phyloP scores from a whole-genome alignment of 2,113 vertebrate species.

The Xiphophorus couchianus region DNA sequence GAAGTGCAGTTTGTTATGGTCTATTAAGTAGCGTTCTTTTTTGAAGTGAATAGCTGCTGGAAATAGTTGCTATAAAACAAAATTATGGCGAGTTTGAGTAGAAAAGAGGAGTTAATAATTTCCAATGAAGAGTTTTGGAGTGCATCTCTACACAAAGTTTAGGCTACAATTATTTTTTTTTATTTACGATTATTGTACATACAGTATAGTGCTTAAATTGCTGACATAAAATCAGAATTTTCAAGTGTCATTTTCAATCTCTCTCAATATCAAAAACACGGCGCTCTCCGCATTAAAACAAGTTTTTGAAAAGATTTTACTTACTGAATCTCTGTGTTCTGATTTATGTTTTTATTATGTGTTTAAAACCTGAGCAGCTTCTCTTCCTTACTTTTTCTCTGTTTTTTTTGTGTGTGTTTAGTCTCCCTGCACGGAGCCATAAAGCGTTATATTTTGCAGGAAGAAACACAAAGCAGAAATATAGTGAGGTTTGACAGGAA shows the following conservation, averaged over 20 bases:
- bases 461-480: conserved; percentile 7
- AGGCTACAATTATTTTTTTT: no score
- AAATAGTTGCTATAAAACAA: background rate
- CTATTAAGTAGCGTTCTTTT: background rate
- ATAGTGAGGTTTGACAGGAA: conserved; percentile 37
- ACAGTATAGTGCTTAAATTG: background rate
- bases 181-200: no score
- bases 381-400: conserved; percentile 11
- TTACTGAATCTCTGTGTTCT: background rate
- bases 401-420: background rate
- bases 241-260: no score
- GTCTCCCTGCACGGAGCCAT: background rate
- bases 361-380: conserved; percentile 32
- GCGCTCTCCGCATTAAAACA: background rate
- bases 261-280: background rate
- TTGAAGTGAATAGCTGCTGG: background rate
- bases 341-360: background rate
- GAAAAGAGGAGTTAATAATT: no score
- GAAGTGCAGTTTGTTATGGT: background rate
- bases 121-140: no score
- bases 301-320: background rate
- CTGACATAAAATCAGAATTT: background rate
- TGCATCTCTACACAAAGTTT: no score
- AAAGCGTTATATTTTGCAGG: conserved; percentile 3
- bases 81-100: background rate